These are phyloP conservation scores for Hirtodrosophila trivittata DNA, from an alignment of 2,888 invertebrate species.

Conservation along the genomic window DNA sequence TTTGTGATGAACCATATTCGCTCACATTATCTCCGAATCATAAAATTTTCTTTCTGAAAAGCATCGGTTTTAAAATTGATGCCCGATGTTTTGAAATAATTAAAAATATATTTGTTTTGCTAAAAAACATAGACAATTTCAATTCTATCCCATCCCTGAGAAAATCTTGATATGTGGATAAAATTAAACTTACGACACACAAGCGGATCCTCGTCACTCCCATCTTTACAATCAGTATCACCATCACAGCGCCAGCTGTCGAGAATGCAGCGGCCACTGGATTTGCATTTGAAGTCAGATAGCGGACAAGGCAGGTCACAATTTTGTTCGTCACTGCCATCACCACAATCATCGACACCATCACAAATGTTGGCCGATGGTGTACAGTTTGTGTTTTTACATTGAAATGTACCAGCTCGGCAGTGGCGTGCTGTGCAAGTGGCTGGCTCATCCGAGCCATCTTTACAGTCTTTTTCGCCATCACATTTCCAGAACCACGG, in stretches of 20 bases:
- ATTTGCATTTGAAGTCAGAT: slow-evolving; percentile 94
- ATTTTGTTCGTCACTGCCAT: slow-evolving; percentile 93
- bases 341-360: slow-evolving; percentile 96
- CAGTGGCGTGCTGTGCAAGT: slow-evolving; percentile 94
- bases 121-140: too few species aligned
- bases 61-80: too few species aligned
- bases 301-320: slow-evolving; percentile 94
- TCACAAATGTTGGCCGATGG: slow-evolving; percentile 97
- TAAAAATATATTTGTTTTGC: too few species aligned
- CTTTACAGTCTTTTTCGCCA: slow-evolving; percentile 95
- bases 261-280: slow-evolving; percentile 94
- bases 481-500: slow-evolving; percentile 94
- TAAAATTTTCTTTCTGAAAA: too few species aligned
- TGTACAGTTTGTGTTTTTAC: slow-evolving; percentile 95
- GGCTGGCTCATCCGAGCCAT: slow-evolving; percentile 94
- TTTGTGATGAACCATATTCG: too few species aligned
- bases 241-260: slow-evolving; percentile 97
- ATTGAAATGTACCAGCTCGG: slow-evolving; percentile 96
- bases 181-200: slow-evolving; percentile 89
- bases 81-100: too few species aligned
- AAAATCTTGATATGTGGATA: too few species aligned
- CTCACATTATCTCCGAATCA: too few species aligned
- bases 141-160: too few species aligned
- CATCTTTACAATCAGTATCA: slow-evolving; percentile 96
- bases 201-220: slow-evolving; percentile 94